Conservation (phyloP, 1,140 invertebrate genomes). For the Pantala flavescens region DNA sequence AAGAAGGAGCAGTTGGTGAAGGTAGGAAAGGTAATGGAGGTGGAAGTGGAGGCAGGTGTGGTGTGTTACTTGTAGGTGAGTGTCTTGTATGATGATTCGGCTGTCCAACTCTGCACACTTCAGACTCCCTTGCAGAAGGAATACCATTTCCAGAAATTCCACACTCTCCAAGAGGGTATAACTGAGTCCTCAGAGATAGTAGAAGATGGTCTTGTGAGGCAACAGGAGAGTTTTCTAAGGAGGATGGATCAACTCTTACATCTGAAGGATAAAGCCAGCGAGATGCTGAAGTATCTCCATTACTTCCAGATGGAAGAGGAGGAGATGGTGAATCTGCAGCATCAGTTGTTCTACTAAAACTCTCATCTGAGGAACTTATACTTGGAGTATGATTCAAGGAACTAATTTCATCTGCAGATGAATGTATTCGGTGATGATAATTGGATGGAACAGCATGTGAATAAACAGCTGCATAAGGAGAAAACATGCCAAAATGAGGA, state of each 20-base stretch:
- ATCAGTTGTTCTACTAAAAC: conserved; percentile 62
- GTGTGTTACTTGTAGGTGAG: background rate
- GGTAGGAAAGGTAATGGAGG: background rate
- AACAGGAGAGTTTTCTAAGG: conserved; percentile 36
- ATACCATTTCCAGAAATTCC: background rate
- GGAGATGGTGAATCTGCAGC: conserved; percentile 50
- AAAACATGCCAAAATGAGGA: conserved; percentile 13
- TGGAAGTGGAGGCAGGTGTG: background rate
- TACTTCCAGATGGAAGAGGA: conserved; percentile 36
- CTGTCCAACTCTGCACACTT: background rate
- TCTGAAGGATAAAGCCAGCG: conserved; percentile 50
- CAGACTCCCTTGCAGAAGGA: background rate
- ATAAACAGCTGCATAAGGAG: background rate
- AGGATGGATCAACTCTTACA: conserved; percentile 33
- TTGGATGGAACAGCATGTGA: background rate
- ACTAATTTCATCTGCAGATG: conserved; percentile 67
- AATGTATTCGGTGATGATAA: conserved; percentile 46
- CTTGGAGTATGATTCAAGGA: conserved; percentile 66
- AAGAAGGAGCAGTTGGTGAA: background rate
- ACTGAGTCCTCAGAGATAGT: conserved; percentile 26
- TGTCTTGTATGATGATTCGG: background rate
- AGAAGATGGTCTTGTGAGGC: conserved; percentile 39
- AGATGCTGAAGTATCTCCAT: conserved; percentile 36
- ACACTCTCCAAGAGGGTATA: background rate
- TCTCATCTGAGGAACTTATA: conserved; percentile 69